These are phyloP conservation scores for Clavelina lepadiformis DNA, from an alignment of 23 tunicate species.

Conservation along the genomic window DNA sequence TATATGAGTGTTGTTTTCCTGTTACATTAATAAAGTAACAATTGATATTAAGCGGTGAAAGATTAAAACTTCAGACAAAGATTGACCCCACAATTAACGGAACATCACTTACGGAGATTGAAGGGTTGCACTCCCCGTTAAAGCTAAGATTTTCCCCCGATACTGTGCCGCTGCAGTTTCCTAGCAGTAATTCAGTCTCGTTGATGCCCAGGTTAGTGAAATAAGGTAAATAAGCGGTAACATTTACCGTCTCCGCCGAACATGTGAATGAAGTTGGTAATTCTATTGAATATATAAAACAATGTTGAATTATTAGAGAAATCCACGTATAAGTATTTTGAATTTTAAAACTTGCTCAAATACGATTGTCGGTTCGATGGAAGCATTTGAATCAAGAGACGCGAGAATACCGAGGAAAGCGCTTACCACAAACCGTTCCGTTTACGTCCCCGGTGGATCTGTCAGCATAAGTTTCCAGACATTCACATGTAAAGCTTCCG, in stretches of 20 bases:
- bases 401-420: not conserved
- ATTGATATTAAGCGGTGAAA: too few species aligned
- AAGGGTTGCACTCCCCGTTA: conserved; percentile 11
- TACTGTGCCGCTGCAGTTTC: conserved; percentile 22
- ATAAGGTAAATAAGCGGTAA: conserved; percentile 32
- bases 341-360: too few species aligned
- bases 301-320: not conserved
- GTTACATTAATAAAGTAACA: too few species aligned
- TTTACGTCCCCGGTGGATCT: conserved; percentile 28
- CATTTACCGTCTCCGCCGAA: conserved; percentile 18
- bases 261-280: conserved; percentile 35
- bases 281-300: conserved; percentile 3
- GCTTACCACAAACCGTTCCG: conserved; percentile 48
- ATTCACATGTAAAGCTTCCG: conserved; percentile 27
- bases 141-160: conserved; percentile 7
- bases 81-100: too few species aligned
- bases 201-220: conserved; percentile 39
- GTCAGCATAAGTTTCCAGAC: conserved; percentile 17
- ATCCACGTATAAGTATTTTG: not conserved
- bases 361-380: not conserved
- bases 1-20: conserved; percentile 19
- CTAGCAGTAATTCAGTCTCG: conserved; percentile 12
- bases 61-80: too few species aligned
- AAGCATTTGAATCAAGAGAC: not conserved
- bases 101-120: not conserved